phyloP scores from a whole-genome alignment of 2,113 vertebrate species.

The Oophaga pumilio region DNA sequence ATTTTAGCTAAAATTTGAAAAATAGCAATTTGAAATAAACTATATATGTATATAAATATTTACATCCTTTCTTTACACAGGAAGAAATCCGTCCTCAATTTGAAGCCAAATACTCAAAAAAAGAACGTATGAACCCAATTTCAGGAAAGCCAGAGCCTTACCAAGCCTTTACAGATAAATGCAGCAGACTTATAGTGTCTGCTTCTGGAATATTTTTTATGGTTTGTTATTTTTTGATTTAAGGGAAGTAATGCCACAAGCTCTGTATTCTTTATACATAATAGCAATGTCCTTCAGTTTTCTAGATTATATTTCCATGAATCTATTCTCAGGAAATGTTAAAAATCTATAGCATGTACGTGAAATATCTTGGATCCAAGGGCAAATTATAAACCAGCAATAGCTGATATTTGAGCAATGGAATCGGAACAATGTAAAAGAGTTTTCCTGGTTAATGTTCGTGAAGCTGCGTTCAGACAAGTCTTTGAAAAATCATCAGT shows the following conservation, averaged over 20 bases:
- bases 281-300: neutral
- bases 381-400: neutral
- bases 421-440: neutral
- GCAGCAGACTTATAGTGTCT: slow-evolving; percentile 90
- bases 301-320: neutral
- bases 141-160: slow-evolving; percentile 92
- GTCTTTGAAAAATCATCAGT: too few species aligned
- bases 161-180: slow-evolving; percentile 92
- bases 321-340: neutral
- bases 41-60: neutral
- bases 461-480: too few species aligned
- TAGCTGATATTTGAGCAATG: neutral
- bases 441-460: neutral
- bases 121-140: slow-evolving; percentile 90
- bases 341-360: neutral
- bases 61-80: slow-evolving; percentile 65
- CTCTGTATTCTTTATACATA: neutral
- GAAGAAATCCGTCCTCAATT: slow-evolving; percentile 95
- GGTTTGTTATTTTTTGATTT: slow-evolving; percentile 72
- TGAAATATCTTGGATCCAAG: neutral
- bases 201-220: slow-evolving; percentile 95
- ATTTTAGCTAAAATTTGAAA: neutral
- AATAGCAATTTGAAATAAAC: neutral
- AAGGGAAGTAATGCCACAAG: neutral
- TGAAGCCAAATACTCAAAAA: slow-evolving; percentile 95